Base-by-base conservation (phyloP, 2,797 vertebrate species). In the Eptatretus atami region DNA sequence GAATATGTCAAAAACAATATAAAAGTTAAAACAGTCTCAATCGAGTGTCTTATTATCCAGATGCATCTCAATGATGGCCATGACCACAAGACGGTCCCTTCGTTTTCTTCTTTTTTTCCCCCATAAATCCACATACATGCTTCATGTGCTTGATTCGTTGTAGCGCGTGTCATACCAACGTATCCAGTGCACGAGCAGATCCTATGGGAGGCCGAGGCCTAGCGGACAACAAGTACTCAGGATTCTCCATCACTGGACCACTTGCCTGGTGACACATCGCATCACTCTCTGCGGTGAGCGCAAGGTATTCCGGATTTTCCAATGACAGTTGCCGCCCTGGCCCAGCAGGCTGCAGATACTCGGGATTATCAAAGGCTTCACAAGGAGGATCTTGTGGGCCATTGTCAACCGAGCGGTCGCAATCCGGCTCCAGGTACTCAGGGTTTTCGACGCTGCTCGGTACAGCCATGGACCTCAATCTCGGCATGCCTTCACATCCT, bases 221-320 rank as follows among this genome's bases (percentile, higher is more conserved):
- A n/a, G 25, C 57, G n/a, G 57, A n/a, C 57, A 61, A 25, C 74
- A 90, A 75, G 65, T 76, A 81, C 65, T 83, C 83, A 0, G 81
- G 70, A 1, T 75, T 78, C 10, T 78, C 77, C 72, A 76, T 53
- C 55, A 90, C 92, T 63, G 84, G 81, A 74, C 57, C 57, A 10
- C 10, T n/a, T 25, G n/a, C 25, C 57, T 10, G 25, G 57, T 61
- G 57, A 25, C 57, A 10, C n/a, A n/a, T 61, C 9, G n/a, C n/a
- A n/a, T 25, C 25, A 12, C 25, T 25, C 57, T 25, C 57, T 9
- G 57, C n/a, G n/a, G 57, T n/a, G n/a, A 25, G n/a, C n/a, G n/a
- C n/a, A 12, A 61, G n/a, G 57, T 61, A 61, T 25, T 61, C 57
- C n/a, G 57, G 57, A 25, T 61, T 61, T n/a, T 61, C 57, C n/a